Evolutionary conservation across 2,797 vertebrate genomes (phyloP).

Genomic region (Peromyscus melanophrys): DNA sequence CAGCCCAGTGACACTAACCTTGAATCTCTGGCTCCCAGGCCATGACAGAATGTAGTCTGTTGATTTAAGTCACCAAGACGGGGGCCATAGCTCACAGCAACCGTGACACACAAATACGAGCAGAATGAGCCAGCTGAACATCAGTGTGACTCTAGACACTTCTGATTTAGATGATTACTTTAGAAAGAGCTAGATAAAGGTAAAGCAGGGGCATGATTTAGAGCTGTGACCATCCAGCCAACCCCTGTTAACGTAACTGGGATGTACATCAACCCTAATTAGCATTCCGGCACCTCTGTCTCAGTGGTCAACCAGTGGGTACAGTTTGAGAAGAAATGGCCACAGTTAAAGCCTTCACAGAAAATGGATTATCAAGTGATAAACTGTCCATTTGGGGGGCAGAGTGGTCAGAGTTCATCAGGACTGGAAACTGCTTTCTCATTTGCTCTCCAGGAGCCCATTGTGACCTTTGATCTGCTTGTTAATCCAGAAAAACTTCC

Average conservation of each 20-base stretch:
- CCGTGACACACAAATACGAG: rapidly evolving
- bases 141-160: not conserved
- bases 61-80: not conserved
- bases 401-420: not conserved
- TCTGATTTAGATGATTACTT: no score
- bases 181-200: not conserved
- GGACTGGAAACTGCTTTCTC: not conserved
- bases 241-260: not conserved
- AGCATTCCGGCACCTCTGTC: not conserved
- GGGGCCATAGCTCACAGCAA: not conserved
- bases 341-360: not conserved
- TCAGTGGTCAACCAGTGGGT: not conserved
- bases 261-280: not conserved
- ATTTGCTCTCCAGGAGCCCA: not conserved
- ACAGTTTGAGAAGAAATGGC: not conserved
- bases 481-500: not conserved
- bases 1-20: rapidly evolving
- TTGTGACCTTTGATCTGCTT: not conserved
- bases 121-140: rapidly evolving
- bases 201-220: not conserved
- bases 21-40: not conserved
- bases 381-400: not conserved
- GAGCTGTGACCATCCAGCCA: rapidly evolving
- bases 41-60: rapidly evolving
- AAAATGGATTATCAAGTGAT: not conserved